A percentile compares a stretch with the other conserved stretches of the same genome.
phyloP scores from a whole-genome alignment of 2,113 vertebrate genomes.

The Sterrhoptilus dennistouni region DNA sequence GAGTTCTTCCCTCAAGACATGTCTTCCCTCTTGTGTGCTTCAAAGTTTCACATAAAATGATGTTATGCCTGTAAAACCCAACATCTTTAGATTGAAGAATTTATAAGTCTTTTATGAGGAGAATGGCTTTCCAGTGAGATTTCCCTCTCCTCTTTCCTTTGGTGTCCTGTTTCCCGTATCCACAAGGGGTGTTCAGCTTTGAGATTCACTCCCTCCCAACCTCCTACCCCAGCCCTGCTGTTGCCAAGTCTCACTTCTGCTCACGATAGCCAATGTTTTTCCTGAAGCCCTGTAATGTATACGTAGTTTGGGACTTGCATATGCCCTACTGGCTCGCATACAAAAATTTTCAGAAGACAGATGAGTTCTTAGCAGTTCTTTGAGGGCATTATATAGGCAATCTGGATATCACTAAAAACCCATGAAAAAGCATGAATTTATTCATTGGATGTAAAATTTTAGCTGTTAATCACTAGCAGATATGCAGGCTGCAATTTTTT shows the following conservation, averaged over 20 bases:
- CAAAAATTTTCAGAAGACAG: not conserved
- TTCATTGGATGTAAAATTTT: not conserved
- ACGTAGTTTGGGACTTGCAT: not conserved
- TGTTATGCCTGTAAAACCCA: not conserved
- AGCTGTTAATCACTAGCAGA: slow-evolving; percentile 15
- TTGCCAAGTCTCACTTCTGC: not conserved
- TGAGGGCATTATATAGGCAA: slow-evolving; percentile 13
- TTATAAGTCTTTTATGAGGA: not conserved
- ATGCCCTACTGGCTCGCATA: not conserved
- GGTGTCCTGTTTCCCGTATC: not conserved
- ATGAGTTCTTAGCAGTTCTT: not conserved
- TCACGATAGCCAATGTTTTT: not conserved
- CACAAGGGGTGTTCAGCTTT: not conserved
- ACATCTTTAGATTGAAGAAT: not conserved
- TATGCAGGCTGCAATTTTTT: not conserved
- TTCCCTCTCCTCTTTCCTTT: not conserved
- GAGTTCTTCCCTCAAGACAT: not conserved
- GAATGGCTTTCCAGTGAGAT: not conserved
- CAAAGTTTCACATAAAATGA: not conserved
- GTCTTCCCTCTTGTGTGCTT: not conserved
- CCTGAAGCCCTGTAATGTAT: not conserved
- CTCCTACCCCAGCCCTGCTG: not conserved
- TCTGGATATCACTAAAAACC: slow-evolving; percentile 14
- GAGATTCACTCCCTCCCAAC: not conserved
- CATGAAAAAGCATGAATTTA: not conserved